These are phyloP conservation scores for Pinna nobilis DNA, from an alignment of 1,140 invertebrate genomes.

Conservation along the genomic window DNA sequence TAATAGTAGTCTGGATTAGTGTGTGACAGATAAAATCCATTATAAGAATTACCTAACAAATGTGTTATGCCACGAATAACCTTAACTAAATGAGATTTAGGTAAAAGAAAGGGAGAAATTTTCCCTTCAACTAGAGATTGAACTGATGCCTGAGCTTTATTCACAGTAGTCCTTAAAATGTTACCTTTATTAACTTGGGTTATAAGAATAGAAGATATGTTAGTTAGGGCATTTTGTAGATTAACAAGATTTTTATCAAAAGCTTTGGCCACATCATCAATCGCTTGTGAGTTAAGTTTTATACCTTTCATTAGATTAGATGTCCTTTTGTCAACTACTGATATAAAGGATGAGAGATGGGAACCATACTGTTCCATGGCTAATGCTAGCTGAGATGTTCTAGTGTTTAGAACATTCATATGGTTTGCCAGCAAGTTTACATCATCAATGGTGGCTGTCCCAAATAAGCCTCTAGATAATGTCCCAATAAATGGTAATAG, in stretches of 20 bases:
- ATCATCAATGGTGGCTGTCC: constrained; percentile 29
- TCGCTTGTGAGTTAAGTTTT: not conserved
- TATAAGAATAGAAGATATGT: constrained; percentile 9
- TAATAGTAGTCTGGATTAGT: constrained; percentile 19
- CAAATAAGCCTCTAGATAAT: constrained; percentile 31
- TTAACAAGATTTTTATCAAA: constrained; percentile 22
- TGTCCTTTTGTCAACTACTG: constrained; percentile 9
- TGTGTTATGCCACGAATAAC: constrained; percentile 2
- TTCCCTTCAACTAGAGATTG: constrained; percentile 19
- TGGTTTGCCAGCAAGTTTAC: constrained; percentile 20
- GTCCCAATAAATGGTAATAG: constrained; percentile 22
- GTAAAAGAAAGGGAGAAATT: constrained; percentile 24
- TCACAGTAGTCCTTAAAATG: not conserved
- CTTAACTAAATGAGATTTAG: not conserved
- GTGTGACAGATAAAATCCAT: constrained; percentile 15
- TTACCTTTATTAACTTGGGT: constrained; percentile 20
- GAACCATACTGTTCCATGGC: constrained; percentile 14
- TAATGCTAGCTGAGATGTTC: not conserved
- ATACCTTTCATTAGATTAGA: constrained; percentile 28
- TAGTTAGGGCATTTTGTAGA: constrained; percentile 15
- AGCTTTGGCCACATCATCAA: constrained; percentile 2
- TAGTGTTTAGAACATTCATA: constrained; percentile 18
- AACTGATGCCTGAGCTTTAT: constrained; percentile 1
- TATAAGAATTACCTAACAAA: constrained; percentile 4
- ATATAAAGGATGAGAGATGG: constrained; percentile 24